Percentiles rank a stretch among this genome's conserved stretches.
Conservation (phyloP, 37 sponge, comb jelly and placozoan species). For the Aplysina aerophoba region DNA sequence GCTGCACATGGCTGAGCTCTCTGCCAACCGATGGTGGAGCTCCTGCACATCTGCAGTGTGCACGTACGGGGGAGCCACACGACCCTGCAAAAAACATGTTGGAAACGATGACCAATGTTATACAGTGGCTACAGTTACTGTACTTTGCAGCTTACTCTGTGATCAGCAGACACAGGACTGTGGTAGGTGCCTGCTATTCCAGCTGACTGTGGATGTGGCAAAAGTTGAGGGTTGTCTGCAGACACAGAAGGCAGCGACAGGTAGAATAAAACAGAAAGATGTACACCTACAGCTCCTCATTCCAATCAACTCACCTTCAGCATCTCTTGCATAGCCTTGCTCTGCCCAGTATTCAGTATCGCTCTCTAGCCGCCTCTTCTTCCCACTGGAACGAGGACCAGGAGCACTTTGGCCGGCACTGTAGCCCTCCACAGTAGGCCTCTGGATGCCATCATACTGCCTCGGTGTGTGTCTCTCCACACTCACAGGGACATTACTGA, state of each 20-base stretch:
- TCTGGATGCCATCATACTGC: background rate
- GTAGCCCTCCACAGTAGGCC: slow-evolving; percentile 12
- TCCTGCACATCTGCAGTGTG: slow-evolving; percentile 5
- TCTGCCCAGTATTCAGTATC: background rate
- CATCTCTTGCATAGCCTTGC: background rate
- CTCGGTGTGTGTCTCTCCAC: slow-evolving; percentile 78
- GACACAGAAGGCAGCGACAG: no score
- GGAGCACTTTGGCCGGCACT: background rate
- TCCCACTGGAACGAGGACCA: slow-evolving; percentile 25
- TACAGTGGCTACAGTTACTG: no score
- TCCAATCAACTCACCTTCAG: background rate
- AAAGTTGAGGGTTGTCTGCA: background rate
- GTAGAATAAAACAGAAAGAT: no score
- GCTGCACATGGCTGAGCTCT: slow-evolving; percentile 62
- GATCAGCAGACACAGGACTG: no score
- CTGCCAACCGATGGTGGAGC: slow-evolving; percentile 57
- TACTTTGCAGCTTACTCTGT: no score
- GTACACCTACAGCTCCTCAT: background rate
- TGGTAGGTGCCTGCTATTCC: background rate
- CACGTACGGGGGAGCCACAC: no score
- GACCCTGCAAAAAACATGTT: no score
- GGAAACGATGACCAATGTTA: no score
- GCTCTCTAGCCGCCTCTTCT: slow-evolving; percentile 66
- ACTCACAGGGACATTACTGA: slow-evolving; percentile 31
- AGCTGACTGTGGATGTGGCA: background rate